Base-by-base conservation (phyloP, 2,888 invertebrate genomes). In the Uropetala carovei region DNA sequence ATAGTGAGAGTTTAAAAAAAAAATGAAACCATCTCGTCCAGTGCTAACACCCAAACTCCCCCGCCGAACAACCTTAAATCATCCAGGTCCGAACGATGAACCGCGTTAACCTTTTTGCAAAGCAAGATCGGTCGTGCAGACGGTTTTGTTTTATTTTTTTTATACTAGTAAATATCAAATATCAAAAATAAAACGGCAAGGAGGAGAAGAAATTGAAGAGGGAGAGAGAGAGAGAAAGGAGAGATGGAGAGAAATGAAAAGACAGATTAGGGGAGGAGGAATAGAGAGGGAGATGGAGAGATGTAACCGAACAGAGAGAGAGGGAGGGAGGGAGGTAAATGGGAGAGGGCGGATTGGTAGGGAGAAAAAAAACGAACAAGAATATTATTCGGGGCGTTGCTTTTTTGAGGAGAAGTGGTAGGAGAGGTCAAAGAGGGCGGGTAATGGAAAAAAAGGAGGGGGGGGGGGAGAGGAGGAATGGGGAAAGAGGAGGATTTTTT, bases 371-470 rank as follows among this genome's bases (percentile, higher is more conserved):
- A 83, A 56, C n/a, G 18, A 56, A 56, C 43, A 43, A 43, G 43
- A 43, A 43, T 43, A 43, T 43, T 43, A 18, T 68, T 68, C 68
- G 68, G 68, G 68, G 68, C 68, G 68, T 68, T 68, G 68, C 68
- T 43, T 43, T 57, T 57, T 43, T 57, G 83, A 57, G 43, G 83
- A 57, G 56, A n/a, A n/a, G 83, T 30, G 86, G n/a, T n/a, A n/a
- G 84, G 84, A 5, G 84, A 84, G 84, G 84, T 43, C 56, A 56
- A 56, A 56, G 84, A 56, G 83, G 59, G 60, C 56, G 16, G 84
- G 13, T 10, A 27, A 27, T n/a, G 75, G 27, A n/a, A 22, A 83
- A 57, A 16, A 22, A 27, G 18, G 56, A 3, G n/a, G 27, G 56
- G 8, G 16, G 11, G 13, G 82, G 30, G n/a, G 0, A n/a, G 14